Conservation (phyloP, 2,888 invertebrate species). For the Drosophila eohydei region DNA sequence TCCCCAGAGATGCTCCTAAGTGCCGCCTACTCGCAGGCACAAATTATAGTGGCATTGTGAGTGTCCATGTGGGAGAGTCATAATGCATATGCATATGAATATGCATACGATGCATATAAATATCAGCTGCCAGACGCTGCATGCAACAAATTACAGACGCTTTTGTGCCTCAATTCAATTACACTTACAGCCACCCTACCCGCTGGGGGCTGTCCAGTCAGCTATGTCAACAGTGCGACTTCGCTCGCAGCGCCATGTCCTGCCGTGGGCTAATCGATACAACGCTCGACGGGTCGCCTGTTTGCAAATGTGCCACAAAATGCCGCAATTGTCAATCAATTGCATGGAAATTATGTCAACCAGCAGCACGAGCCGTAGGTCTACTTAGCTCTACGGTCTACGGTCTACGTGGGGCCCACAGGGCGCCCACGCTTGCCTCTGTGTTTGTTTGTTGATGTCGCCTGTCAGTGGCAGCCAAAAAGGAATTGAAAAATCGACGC, state of each 20-base stretch:
- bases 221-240: constrained; percentile 29
- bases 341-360: constrained; percentile 76
- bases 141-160: constrained; percentile 46
- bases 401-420: not conserved
- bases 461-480: constrained; percentile 62
- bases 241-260: constrained; percentile 39
- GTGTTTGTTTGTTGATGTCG: constrained; percentile 46
- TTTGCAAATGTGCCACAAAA: constrained; percentile 76
- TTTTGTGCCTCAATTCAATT: constrained; percentile 55
- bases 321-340: constrained; percentile 79
- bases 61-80: constrained; percentile 29
- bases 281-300: constrained; percentile 59
- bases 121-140: constrained; percentile 9
- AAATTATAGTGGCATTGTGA: constrained; percentile 58
- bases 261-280: constrained; percentile 72
- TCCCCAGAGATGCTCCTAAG: constrained; percentile 6
- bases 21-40: constrained; percentile 44
- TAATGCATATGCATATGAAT: constrained; percentile 9
- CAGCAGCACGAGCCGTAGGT: constrained; percentile 16
- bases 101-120: not conserved
- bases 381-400: constrained; percentile 7
- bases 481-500: constrained; percentile 49
- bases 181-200: constrained; percentile 36
- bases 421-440: constrained; percentile 2
- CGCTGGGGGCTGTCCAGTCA: constrained; percentile 15